Conservation (phyloP, 2,797 vertebrate species). For the Alca torda region DNA sequence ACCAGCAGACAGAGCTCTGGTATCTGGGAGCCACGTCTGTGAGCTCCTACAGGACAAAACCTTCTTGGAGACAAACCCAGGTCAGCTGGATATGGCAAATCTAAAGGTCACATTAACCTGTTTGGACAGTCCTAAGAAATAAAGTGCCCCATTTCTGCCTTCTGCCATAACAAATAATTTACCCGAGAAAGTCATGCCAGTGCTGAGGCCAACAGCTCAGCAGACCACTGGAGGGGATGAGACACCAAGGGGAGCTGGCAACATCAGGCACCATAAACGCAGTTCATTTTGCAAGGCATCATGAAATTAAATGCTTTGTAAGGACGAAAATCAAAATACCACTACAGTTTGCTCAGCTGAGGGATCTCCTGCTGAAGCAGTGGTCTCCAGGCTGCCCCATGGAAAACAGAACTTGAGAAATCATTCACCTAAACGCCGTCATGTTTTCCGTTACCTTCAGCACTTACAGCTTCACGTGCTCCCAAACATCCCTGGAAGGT, state of each 20-base stretch:
- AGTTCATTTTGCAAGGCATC: not conserved
- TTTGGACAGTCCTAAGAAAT: not conserved
- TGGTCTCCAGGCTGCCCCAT: not conserved
- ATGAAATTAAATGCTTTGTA: fast-evolving
- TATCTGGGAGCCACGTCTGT: not conserved
- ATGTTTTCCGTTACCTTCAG: not conserved
- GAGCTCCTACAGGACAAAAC: not conserved
- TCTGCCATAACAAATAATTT: not conserved
- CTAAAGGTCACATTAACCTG: not conserved
- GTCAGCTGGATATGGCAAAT: not conserved
- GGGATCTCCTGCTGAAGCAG: no score
- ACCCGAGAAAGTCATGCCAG: not conserved
- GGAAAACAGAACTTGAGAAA: not conserved
- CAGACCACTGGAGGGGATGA: not conserved
- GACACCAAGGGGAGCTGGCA: not conserved
- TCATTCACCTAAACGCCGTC: not conserved
- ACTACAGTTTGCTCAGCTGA: not conserved
- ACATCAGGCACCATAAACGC: not conserved
- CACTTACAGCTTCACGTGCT: not conserved
- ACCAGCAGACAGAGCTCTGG: not conserved
- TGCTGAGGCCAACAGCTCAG: not conserved
- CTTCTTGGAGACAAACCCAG: not conserved
- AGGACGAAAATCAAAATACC: not conserved
- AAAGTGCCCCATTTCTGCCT: not conserved
- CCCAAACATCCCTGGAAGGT: not conserved